These are phyloP conservation scores for Crocodylus rhombifer DNA, from an alignment of 2,797 vertebrate species.

Conservation along the genomic window DNA sequence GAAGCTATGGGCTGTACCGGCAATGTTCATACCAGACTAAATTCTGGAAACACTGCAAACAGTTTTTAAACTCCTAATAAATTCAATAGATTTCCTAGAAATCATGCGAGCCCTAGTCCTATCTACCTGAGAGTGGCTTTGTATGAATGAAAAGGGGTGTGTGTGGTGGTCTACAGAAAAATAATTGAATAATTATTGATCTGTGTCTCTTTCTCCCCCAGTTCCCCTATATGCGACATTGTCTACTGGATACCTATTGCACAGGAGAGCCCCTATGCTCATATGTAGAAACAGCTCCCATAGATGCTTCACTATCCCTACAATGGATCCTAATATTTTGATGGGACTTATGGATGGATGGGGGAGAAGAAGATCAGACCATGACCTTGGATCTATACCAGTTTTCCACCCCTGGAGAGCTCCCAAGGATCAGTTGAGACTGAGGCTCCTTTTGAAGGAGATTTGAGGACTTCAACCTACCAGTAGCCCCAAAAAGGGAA, in stretches of 20 bases:
- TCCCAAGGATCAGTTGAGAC: neutral
- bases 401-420: neutral
- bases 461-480: neutral
- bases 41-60: neutral
- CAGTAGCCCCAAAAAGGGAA: neutral
- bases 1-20: neutral
- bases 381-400: neutral
- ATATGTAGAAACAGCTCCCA: neutral
- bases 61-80: neutral
- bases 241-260: neutral
- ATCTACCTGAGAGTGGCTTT: no score
- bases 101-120: no score
- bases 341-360: neutral
- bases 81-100: neutral
- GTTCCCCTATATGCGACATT: no score
- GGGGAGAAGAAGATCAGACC: neutral
- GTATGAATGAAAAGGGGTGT: no score
- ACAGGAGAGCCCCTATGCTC: neutral
- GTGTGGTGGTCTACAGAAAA: neutral
- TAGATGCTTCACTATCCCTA: neutral
- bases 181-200: neutral
- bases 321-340: neutral
- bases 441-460: neutral
- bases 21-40: neutral
- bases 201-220: neutral